phyloP scores from a whole-genome alignment of 2,888 invertebrate species.

The Pterostichus madidus region DNA sequence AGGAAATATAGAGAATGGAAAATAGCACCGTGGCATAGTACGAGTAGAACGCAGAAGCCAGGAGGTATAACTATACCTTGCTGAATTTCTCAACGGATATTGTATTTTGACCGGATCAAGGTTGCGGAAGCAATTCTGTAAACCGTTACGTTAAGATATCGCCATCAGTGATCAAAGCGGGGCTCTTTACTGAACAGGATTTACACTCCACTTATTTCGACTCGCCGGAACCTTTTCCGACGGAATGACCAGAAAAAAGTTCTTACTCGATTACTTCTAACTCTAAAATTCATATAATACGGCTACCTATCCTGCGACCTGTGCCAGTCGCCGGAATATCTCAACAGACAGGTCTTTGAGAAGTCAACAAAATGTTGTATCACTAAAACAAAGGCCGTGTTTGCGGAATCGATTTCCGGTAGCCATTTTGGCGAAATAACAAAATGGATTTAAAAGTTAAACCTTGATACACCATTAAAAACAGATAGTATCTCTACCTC shows the following conservation, averaged over 20 bases:
- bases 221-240: conserved; percentile 58
- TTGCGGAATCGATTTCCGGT: conserved; percentile 23
- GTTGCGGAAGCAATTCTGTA: conserved; percentile 60
- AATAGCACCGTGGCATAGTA: too few species aligned
- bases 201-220: conserved; percentile 56
- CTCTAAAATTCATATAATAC: conserved; percentile 58
- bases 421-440: conserved; percentile 19
- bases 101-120: conserved; percentile 56
- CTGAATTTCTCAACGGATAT: conserved; percentile 58
- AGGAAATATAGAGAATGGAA: background rate
- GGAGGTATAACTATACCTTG: too few species aligned
- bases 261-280: conserved; percentile 59
- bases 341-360: conserved; percentile 31
- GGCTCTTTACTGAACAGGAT: conserved; percentile 58
- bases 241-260: conserved; percentile 56
- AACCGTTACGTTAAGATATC: conserved; percentile 61
- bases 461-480: conserved; percentile 13
- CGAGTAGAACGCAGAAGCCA: too few species aligned
- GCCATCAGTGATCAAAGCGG: conserved; percentile 60
- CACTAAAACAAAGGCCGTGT: conserved; percentile 18
- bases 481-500: background rate
- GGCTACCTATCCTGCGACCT: conserved; percentile 30
- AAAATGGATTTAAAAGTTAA: conserved; percentile 25
- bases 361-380: conserved; percentile 35
- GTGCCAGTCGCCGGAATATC: too few species aligned